Base-by-base conservation (phyloP, 2,888 invertebrate genomes). In the Drosophila rubida region DNA sequence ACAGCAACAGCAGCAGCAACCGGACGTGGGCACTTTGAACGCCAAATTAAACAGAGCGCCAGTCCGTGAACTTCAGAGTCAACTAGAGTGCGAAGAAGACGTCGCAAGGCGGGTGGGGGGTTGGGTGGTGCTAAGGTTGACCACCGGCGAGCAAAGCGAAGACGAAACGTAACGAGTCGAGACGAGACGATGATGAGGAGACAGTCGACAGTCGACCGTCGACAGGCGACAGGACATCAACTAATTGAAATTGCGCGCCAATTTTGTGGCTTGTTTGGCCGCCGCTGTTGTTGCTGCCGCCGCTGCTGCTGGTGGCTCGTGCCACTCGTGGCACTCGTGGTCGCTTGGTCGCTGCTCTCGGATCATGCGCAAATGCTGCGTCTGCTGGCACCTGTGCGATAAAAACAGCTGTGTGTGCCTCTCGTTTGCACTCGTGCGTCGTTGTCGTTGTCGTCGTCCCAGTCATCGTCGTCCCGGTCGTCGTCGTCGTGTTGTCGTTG, bases 211-310 rank as follows among this genome's bases (percentile, higher is more conserved):
- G 32, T 11, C 8, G n/a, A n/a, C n/a, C n/a, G n/a, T n/a, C n/a
- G 66, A 35, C 53, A 45, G 60, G 54, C 42, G 83, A 64, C 74
- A 70, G 84, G 87, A 80, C 84, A 78, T 84, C 87, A 81, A 87
- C 82, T 82, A 82, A 82, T 87, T 87, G 88, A 83, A 82, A 83
- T 83, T 87, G 86, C 83, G 88, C 83, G 83, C 88, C 82, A 83
- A 83, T 83, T 83, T 83, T 87, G 86, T 87, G 88, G 88, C 86
- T 85, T 72, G 86, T 77, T 80, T 53, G 80, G 49, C 41, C 23
- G 48, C 41, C n/a, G 46, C 19, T 16, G n/a, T 23, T 35, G 49
- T 51, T 55, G 48, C 8, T 46, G 45, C 6, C 25, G 30, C 7
- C 23, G 60, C 11, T 25, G 37, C 7, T 30, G 60, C 11, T 46